Base-by-base conservation (phyloP, 2,797 vertebrate species). In the Cossypha caffra region DNA sequence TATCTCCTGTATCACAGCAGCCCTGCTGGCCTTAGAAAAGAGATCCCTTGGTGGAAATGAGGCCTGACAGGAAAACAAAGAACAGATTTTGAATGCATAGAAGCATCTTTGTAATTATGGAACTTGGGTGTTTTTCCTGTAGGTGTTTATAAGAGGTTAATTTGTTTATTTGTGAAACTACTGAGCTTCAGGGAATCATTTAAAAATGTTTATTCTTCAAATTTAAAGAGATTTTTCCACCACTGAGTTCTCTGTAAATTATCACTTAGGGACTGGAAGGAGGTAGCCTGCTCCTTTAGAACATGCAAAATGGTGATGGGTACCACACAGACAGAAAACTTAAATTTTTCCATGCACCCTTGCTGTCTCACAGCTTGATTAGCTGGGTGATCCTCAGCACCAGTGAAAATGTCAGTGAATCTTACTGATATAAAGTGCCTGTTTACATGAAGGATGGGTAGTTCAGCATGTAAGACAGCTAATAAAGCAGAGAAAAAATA, bases 1-100 rank as follows among this genome's bases (percentile, higher is more conserved):
- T 97, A 97, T 96, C 86, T 93, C 68, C 82, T 80, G 29, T 16
- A 95, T 81, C 82, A 88, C 79, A 81, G 38, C 59, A 94, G 74
- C 54, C 61, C 73, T 62, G 48, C 48, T 83, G 54, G 69, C 95
- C 63, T 86, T 52, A 84, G 80, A 72, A 95, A 92, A 79, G 73
- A 88, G 73, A 71, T 81, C 38, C 33, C 64, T 87, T 66, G 68
- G 83, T 90, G 48, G 85, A 94, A 96, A 97, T 64, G 85, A 95
- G 45, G 58, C 55, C 84, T 95, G 93, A 90, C 77, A 97, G 55
- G 77, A 89, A 95, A 96, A 92, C 72, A 90, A 83, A 78, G 40
- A 47, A 86, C 64, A 88, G 78, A 86, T 79, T 95, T 82, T 91
- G 57, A 94, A 93, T 33, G 69, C n/a, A 87, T 6, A 90, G 54